Conservation (phyloP, 2,797 vertebrate species). For the Malurus splendens region DNA sequence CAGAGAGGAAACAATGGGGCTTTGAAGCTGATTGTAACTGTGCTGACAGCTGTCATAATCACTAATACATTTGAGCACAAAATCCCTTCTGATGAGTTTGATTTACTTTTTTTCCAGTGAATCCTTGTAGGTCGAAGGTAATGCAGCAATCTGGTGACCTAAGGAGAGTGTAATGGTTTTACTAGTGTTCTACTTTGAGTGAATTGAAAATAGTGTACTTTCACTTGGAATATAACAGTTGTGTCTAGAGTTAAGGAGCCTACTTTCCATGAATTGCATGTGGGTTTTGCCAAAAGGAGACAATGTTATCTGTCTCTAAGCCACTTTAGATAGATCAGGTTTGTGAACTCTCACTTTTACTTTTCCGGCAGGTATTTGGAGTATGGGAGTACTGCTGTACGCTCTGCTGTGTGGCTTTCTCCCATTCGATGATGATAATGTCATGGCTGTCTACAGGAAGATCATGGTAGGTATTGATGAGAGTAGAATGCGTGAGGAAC, state of each 20-base stretch:
- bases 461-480: constrained; percentile 77
- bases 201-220: not conserved
- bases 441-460: constrained; percentile 88
- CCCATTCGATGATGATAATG: constrained; percentile 92
- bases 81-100: not conserved
- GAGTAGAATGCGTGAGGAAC: not conserved
- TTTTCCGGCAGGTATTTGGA: constrained; percentile 93
- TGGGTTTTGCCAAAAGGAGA: not conserved
- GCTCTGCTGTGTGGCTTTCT: constrained; percentile 93
- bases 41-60: not conserved
- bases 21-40: not conserved
- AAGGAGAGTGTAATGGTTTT: not conserved
- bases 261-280: not conserved
- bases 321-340: not conserved
- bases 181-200: not conserved
- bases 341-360: not conserved
- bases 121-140: not conserved
- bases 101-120: not conserved
- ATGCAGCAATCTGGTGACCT: not conserved
- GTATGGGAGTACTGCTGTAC: constrained; percentile 93
- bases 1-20: not conserved
- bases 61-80: not conserved
- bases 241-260: not conserved
- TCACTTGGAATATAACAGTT: not conserved
- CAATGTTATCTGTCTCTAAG: not conserved